A percentile compares a stretch with the other conserved stretches of the same genome.
Conservation (phyloP, 2,888 invertebrate genomes). For the Acanthosepion esculentum region DNA sequence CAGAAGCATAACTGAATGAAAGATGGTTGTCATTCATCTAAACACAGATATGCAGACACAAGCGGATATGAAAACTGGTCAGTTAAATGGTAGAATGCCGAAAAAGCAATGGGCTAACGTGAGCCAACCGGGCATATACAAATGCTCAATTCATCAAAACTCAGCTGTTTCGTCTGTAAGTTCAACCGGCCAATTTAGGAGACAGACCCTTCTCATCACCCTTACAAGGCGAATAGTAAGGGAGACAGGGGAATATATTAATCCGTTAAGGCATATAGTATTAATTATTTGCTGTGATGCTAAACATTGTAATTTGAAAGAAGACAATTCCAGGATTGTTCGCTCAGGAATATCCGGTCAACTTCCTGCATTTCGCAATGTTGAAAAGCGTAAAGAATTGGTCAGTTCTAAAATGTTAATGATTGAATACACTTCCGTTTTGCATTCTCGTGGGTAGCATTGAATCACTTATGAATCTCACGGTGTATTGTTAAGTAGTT, state of each 20-base stretch:
- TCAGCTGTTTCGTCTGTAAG: neutral
- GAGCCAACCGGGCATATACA: neutral
- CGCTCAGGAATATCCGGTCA: too few species aligned
- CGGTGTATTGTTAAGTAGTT: too few species aligned
- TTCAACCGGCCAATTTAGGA: neutral
- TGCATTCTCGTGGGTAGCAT: too few species aligned
- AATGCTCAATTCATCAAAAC: neutral
- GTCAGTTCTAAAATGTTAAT: too few species aligned
- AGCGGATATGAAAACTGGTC: neutral
- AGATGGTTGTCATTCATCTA: neutral
- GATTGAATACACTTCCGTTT: too few species aligned
- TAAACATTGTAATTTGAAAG: too few species aligned
- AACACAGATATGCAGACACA: neutral
- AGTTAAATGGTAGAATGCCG: neutral
- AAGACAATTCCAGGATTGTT: too few species aligned
- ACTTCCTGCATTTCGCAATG: too few species aligned
- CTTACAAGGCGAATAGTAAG: neutral
- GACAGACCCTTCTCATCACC: neutral
- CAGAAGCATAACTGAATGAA: neutral
- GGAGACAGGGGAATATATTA: neutral
- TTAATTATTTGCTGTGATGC: too few species aligned
- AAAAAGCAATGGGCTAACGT: neutral
- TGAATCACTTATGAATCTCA: too few species aligned
- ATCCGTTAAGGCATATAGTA: too few species aligned
- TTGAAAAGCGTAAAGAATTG: too few species aligned